These are phyloP conservation scores for Hippocampus barbouri DNA, from an alignment of 2,113 vertebrate species.

Conservation along the genomic window DNA sequence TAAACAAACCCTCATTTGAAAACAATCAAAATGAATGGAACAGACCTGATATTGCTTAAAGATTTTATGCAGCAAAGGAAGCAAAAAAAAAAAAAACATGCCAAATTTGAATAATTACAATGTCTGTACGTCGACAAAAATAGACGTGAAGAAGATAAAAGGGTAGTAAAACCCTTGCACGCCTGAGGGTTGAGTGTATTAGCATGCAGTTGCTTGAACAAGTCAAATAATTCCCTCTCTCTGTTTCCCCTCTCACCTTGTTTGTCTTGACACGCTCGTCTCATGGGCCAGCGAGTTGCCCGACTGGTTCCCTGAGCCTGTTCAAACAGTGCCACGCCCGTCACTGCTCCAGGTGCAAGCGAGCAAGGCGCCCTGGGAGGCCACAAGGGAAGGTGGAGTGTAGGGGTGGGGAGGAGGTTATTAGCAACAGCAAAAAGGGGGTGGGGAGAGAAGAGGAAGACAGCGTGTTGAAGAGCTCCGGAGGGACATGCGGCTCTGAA, in stretches of 20 bases:
- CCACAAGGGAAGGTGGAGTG: neutral
- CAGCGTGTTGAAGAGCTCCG: constrained; percentile 37
- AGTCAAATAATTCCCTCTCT: neutral
- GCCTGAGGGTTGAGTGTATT: neutral
- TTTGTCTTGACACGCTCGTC: constrained; percentile 2
- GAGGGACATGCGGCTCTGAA: constrained; percentile 45
- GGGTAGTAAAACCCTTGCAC: neutral
- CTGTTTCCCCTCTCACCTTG: neutral
- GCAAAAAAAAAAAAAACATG: no score
- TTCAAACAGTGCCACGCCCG: constrained; percentile 59
- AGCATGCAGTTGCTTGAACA: constrained; percentile 3
- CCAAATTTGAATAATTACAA: no score
- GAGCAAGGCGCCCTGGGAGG: constrained; percentile 4
- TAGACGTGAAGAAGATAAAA: neutral
- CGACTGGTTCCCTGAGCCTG: constrained; percentile 49
- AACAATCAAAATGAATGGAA: no score
- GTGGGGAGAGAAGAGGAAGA: constrained; percentile 28
- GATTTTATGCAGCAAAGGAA: no score
- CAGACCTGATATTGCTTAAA: no score
- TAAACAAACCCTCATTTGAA: no score
- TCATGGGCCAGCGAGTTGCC: constrained; percentile 21
- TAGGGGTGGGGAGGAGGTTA: constrained; percentile 14
- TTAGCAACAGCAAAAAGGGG: constrained; percentile 49
- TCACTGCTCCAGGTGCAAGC: constrained; percentile 55
- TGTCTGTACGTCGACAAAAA: no score